Base-by-base conservation (phyloP, 2,888 invertebrate species). In the Xanthorhoe designata region DNA sequence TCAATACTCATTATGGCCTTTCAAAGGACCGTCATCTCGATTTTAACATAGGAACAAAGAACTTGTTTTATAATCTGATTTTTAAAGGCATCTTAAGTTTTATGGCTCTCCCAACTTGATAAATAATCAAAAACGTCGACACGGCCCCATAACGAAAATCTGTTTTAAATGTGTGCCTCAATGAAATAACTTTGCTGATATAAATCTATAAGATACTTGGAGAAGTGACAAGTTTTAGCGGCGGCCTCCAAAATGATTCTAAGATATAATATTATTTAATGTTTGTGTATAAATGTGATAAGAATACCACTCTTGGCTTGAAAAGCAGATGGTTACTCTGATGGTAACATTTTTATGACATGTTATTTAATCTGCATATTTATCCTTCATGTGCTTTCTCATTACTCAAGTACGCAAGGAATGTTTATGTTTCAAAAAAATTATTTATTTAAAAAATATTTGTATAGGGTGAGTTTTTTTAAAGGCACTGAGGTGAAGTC, bases 1-100 rank as follows among this genome's bases (percentile, higher is more conserved):
- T 92, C 93, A 92, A 92, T 92, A 91, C 91, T 91, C 90, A 90
- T 93, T 92, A 92, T 92, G 87, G 88, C 83, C 88, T 87, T 89
- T 88, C 86, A 88, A 90, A 90, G 88, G 90, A 89, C 90, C 89
- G 89, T 91, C 90, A 90, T 91, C 87, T 88, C 78, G 84, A 84
- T 82, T 87, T 89, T 84, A 89, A 86, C 84, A 84, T 82, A 84
- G 83, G 82, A 89, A 88, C 89, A 91, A 89, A 88, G 88, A 89
- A 88, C 87, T 85, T 87, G 90, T 91, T 91, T 91, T 89, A 90
- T 89, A 85, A 89, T 91, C 88, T 85, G 89, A 91, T 91, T 89
- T 87, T 89, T 89, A 83, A 86, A 90, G 87, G 87, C 82, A 89
- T 92, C 69, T 91, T 86, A 87, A 86, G 85, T 91, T 92, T 83